Evolutionary conservation across 2,797 vertebrate genomes (phyloP), one percentile per base, ranked within the genome.

Genomic region (Tokudaia tokunoshimensis): DNA sequence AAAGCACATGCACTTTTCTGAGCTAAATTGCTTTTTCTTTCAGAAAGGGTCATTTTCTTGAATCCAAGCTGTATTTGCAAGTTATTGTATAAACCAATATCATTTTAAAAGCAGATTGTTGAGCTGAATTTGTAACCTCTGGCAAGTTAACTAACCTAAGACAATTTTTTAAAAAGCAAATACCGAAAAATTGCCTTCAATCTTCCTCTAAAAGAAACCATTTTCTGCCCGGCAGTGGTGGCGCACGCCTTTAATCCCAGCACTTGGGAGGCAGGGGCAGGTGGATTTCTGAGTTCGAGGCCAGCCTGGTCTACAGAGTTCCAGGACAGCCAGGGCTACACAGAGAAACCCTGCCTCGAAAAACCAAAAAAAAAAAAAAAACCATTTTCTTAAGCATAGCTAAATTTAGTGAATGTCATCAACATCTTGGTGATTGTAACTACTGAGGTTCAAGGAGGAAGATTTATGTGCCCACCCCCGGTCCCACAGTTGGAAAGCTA

Each of bases 51-150:
- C 44, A 78, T 75, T 47, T 19, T 86, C 47, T 91, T 83, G 6
- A 84, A 80, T 19, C 15, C 63, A 81, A 91, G 31, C 44, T 50
- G 78, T 24, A 52, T 17, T 31, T 67, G 76, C 11, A 88, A 93
- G 50, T 80, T 80, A 12, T 41, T 79, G 61, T 41, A 85, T 22
- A 91, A 92, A 94, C 26, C 84, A 89, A 75, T 57, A 24, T 92
- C 94, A 59, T 82, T 90, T n/a, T 88, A 59, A 85, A 92, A 96
- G n/a, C 26, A 96, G 74, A 67, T 19, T 91, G 10, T 14, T 44
- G 20, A 59, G 57, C 20, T 59, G 57, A 63, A 63, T 63, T 63
- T 63, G 61, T 63, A 63, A 29, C 61, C 61, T 63, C 26, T 63
- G 61, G 61, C 61, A 63, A 63, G 11, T 29, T 63, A 29, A 63